Percentiles rank a stretch among this genome's conserved stretches.
Conservation (phyloP, 1,140 invertebrate species). For the Frieseomelitta varia region DNA sequence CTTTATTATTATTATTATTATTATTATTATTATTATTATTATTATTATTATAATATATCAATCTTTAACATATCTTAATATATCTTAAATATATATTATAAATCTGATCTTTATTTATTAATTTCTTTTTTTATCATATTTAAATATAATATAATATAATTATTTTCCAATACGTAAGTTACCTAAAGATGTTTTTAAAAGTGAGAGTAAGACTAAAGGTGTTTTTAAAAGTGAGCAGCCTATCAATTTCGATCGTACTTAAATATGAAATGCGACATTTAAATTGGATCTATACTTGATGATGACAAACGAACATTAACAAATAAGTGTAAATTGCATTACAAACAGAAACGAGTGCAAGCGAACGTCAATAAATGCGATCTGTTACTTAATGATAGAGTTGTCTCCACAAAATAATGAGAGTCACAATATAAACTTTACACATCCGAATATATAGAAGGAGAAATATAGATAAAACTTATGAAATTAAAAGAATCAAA, state of each 20-base stretch:
- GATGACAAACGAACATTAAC: not conserved
- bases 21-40: too few relatives aligned
- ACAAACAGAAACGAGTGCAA: not conserved
- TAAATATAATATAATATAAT: not conserved
- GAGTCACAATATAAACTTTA: too few relatives aligned
- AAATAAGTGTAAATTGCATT: not conserved
- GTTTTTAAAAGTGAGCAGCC: not conserved
- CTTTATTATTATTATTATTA: too few relatives aligned
- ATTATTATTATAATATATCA: too few relatives aligned
- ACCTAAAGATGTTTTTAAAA: too few relatives aligned
- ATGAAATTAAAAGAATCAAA: too few relatives aligned
- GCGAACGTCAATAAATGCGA: not conserved
- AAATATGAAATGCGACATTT: not conserved
- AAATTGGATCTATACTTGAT: not conserved
- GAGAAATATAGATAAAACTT: too few relatives aligned
- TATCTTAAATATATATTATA: not conserved
- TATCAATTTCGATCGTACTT: not conserved
- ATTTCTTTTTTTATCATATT: not conserved
- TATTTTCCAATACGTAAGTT: not conserved
- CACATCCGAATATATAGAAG: too few relatives aligned
- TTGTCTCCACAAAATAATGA: not conserved
- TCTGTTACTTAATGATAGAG: not conserved
- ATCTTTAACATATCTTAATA: too few relatives aligned
- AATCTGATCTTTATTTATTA: not conserved
- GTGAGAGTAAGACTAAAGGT: not conserved